phyloP scores from a whole-genome alignment of 1,140 invertebrate species.

The Cataglyphis hispanica region DNA sequence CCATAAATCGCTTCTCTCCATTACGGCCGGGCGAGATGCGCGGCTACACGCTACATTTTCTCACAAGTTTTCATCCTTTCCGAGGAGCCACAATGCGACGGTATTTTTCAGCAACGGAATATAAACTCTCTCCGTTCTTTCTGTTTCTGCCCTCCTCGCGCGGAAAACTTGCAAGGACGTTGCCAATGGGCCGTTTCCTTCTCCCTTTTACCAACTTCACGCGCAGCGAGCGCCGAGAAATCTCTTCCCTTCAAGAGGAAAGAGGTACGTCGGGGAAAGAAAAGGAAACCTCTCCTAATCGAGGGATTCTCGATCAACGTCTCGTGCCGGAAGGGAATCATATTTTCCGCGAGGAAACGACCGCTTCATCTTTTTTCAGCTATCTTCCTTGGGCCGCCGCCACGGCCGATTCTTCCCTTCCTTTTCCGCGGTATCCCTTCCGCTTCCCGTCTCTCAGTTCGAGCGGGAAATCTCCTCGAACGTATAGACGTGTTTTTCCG shows the following conservation, averaged over 20 bases:
- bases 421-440: conserved; percentile 51
- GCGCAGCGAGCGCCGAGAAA: conserved; percentile 51
- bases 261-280: conserved; percentile 1
- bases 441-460: not conserved
- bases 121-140: conserved; percentile 52
- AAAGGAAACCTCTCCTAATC: conserved; percentile 77
- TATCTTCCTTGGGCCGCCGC: conserved; percentile 29
- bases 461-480: conserved; percentile 50
- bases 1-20: conserved; percentile 59
- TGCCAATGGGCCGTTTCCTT: conserved; percentile 66
- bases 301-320: conserved; percentile 82
- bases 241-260: conserved; percentile 62
- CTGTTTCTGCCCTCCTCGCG: not conserved
- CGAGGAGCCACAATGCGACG: conserved; percentile 59
- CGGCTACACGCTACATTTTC: conserved; percentile 54
- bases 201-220: conserved; percentile 49
- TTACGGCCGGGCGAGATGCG: conserved; percentile 37
- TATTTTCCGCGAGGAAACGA: conserved; percentile 80
- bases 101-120: conserved; percentile 66
- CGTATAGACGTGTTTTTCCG: conserved; percentile 63
- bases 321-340: conserved; percentile 82
- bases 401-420: conserved; percentile 8
- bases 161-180: conserved; percentile 42
- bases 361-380: conserved; percentile 63
- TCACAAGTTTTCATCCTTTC: conserved; percentile 39